phyloP scores from a whole-genome alignment of 2,113 vertebrate genomes.

The Silurus asotus region DNA sequence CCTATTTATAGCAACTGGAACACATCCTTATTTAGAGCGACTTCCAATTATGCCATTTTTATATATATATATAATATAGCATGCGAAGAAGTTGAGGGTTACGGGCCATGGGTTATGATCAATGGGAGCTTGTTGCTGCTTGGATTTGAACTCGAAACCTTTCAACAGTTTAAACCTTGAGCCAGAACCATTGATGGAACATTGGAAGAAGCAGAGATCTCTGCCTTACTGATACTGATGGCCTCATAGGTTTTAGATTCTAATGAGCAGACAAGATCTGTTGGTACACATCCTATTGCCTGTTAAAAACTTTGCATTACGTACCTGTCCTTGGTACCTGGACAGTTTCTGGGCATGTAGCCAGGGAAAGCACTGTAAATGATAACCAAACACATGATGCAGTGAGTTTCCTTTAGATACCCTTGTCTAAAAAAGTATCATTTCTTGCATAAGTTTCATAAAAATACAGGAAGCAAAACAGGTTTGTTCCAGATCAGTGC shows the following conservation, averaged over 20 bases:
- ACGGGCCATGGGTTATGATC: too few species aligned
- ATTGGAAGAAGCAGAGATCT: not conserved
- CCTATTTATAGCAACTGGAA: too few species aligned
- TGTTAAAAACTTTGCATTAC: not conserved
- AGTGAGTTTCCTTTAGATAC: not conserved
- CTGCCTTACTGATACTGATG: too few species aligned
- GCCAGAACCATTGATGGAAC: too few species aligned
- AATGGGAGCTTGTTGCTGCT: too few species aligned
- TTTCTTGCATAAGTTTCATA: not conserved
- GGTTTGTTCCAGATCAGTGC: not conserved
- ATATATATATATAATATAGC: too few species aligned
- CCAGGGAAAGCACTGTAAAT: not conserved
- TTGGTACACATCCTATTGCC: not conserved
- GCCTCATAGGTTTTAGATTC: not conserved
- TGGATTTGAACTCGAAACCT: too few species aligned
- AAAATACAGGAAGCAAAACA: not conserved
- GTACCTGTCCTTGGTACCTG: not conserved
- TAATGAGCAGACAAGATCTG: not conserved
- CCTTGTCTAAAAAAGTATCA: not conserved
- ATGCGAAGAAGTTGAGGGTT: too few species aligned
- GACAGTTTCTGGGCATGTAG: not conserved
- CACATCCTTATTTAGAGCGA: too few species aligned
- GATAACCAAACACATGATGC: not conserved
- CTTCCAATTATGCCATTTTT: too few species aligned
- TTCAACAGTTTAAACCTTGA: too few species aligned